phyloP scores from a whole-genome alignment of 2,113 vertebrate genomes.

The Nannospalax galili region DNA sequence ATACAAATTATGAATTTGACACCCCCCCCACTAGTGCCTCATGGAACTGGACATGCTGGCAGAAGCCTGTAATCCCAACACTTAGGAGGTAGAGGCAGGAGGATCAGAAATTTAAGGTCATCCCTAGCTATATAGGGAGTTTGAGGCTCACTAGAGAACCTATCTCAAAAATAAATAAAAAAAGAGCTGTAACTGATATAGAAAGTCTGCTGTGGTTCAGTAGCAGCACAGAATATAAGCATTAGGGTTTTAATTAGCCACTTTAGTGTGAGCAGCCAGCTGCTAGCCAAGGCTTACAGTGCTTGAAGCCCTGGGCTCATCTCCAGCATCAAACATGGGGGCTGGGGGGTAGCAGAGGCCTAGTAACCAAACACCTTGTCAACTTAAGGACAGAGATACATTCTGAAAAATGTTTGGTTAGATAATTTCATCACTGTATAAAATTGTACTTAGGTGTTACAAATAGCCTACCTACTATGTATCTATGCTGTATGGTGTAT shows the following conservation, averaged over 20 bases:
- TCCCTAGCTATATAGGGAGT: background rate
- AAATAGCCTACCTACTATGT: too few relatives aligned
- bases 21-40: background rate
- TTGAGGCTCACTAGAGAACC: background rate
- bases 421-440: background rate
- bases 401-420: background rate
- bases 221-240: background rate
- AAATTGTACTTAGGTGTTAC: background rate
- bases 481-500: background rate
- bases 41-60: background rate
- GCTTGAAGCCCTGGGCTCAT: background rate
- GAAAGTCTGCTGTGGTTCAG: background rate
- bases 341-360: too few relatives aligned
- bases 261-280: conserved; percentile 17
- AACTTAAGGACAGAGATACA: background rate
- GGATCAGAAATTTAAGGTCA: background rate
- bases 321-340: background rate
- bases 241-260: background rate
- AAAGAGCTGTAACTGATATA: background rate
- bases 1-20: background rate
- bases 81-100: background rate
- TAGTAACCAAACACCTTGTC: too few relatives aligned
- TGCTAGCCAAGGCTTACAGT: background rate
- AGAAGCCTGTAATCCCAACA: background rate
- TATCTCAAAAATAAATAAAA: background rate